These are phyloP conservation scores for Alectura lathami DNA, from an alignment of 2,113 vertebrate species.

Conservation along the genomic window DNA sequence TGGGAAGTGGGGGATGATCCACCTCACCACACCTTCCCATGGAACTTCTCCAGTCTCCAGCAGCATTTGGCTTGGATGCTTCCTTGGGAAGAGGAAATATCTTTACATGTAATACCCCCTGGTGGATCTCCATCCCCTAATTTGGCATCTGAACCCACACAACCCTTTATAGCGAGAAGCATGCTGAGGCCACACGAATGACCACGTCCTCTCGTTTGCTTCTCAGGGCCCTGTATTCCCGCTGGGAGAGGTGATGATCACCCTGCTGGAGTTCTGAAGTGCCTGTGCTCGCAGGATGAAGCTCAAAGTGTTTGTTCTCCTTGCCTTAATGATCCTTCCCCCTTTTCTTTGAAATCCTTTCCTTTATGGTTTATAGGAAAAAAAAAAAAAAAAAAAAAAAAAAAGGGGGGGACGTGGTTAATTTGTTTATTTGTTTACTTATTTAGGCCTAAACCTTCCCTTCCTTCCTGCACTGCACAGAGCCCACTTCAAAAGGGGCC, in stretches of 20 bases:
- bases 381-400: neutral
- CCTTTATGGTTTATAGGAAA: slow-evolving; percentile 2
- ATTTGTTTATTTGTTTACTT: slow-evolving; percentile 8
- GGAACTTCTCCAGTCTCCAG: too few relatives aligned
- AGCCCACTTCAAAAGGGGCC: slow-evolving; percentile 17
- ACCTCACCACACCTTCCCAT: neutral
- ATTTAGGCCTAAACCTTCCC: slow-evolving; percentile 5
- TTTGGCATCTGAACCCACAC: neutral
- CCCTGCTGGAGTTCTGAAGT: neutral
- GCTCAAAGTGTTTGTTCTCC: neutral
- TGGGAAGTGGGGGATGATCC: neutral
- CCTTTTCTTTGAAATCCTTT: neutral
- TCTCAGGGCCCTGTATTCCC: neutral
- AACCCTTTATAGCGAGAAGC: neutral
- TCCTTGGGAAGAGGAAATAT: too few relatives aligned
- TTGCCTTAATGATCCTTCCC: neutral
- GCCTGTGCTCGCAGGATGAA: neutral
- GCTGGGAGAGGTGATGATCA: neutral
- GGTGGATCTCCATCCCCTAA: too few relatives aligned
- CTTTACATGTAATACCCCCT: too few relatives aligned
- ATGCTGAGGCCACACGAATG: neutral
- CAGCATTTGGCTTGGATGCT: neutral
- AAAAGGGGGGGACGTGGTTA: too few relatives aligned
- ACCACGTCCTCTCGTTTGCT: neutral
- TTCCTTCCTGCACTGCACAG: neutral